Conservation (phyloP, 2,888 invertebrate genomes). For the Argyra leucocephala region DNA sequence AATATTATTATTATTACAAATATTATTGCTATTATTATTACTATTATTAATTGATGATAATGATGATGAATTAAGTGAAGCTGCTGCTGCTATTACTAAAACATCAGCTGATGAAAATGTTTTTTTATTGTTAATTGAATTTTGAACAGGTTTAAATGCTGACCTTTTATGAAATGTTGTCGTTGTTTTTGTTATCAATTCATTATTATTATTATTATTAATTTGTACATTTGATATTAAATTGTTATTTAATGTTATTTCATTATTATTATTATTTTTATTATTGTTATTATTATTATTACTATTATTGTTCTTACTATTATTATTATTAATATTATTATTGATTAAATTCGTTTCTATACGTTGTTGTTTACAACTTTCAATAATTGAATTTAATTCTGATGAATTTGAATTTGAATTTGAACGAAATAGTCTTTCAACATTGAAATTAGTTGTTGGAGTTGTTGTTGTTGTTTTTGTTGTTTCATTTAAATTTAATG, state of each 20-base stretch:
- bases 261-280: not conserved
- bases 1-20: not conserved
- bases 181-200: not conserved
- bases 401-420: conserved; percentile 4
- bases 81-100: not conserved
- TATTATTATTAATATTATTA: conserved; percentile 2
- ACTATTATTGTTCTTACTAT: not conserved
- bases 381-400: too few relatives aligned
- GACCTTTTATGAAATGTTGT: conserved; percentile 28
- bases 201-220: not conserved
- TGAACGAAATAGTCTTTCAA: not conserved
- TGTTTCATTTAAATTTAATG: not conserved
- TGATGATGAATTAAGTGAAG: not conserved
- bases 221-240: not conserved
- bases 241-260: not conserved
- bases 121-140: conserved; percentile 13
- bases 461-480: too few relatives aligned
- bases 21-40: not conserved
- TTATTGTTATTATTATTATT: not conserved
- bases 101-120: not conserved
- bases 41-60: not conserved
- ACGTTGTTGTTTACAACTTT: too few relatives aligned
- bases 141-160: conserved; percentile 30
- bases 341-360: not conserved
- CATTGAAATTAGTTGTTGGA: too few relatives aligned